Evolutionary conservation across 2,888 invertebrate species (phyloP).

Genomic region (Hanleya hanleyi): DNA sequence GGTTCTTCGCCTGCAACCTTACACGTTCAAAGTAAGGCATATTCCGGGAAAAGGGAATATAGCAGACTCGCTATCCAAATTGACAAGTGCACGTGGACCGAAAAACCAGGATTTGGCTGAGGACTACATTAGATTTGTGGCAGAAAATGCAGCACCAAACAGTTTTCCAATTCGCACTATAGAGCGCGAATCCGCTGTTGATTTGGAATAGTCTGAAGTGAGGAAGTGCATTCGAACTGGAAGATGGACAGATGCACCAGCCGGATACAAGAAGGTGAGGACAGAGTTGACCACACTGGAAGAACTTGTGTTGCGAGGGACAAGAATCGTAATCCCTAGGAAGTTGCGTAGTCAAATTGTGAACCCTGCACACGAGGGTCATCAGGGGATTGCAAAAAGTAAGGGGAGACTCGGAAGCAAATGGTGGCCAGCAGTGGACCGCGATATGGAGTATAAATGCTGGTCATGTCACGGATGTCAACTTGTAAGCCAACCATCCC

Average conservation of each 20-base stretch:
- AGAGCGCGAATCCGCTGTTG: no score
- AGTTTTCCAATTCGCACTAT: neutral
- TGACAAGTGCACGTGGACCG: neutral
- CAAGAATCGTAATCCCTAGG: conserved; percentile 23
- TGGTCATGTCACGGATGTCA: conserved; percentile 6
- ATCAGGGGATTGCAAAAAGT: conserved; percentile 30
- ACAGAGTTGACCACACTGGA: neutral
- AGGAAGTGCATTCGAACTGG: neutral
- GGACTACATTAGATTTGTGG: neutral
- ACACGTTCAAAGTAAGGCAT: conserved; percentile 13
- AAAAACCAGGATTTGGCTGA: neutral
- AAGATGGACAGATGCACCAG: no score
- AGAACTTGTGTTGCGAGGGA: conserved; percentile 15
- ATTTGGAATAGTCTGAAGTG: neutral
- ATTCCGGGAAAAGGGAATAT: conserved; percentile 31
- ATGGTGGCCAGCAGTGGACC: conserved; percentile 40
- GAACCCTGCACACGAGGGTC: conserved; percentile 28
- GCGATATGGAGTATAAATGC: conserved; percentile 7
- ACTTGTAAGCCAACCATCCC: neutral
- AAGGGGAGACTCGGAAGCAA: conserved; percentile 20
- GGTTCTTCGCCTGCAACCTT: conserved; percentile 15
- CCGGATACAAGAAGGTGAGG: no score
- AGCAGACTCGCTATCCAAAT: conserved; percentile 29
- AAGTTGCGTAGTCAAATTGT: conserved; percentile 18
- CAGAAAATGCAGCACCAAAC: neutral